Evolutionary conservation across 1,140 invertebrate species (phyloP), one percentile per base, ranked within the genome.

Genomic region (Meteorus sp.): DNA sequence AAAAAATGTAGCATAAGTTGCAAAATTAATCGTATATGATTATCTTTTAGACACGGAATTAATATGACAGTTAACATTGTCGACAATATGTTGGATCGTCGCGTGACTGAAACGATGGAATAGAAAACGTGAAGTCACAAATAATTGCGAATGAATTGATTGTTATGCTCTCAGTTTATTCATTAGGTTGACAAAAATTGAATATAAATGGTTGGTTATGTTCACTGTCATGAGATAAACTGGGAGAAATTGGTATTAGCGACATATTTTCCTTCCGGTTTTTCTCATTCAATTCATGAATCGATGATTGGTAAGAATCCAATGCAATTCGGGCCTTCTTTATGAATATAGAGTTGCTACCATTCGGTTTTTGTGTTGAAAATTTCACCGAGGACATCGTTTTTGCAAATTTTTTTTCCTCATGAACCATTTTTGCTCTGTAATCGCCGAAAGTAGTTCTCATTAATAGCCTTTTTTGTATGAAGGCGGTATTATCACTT

Each of bases 381-480:
- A 82, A 86, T 68, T 81, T 83, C 2, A 81, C 75, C 54, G 55
- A 50, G 5, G 64, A 59, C 0, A 59, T 69, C 74, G 76, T 69
- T 73, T 83, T 82, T 6, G 67, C 68, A 54, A 80, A 71, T 76
- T 88, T 88, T 59, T 87, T 88, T 61, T 89, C 86, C 65, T 90
- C 88, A 0, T 83, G 80, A n/a, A 80, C 78, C 88, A 91, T 91
- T 75, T 89, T 89, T 8, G 82, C 76, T 64, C 88, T 79, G 66
- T 91, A 91, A 73, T 91, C 87, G 2, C 88, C 89, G 69, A 90
- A 86, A 4, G 85, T 83, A 7, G 83, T 82, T 62, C 87, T 80
- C 89, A 91, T 91, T 50, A 88, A 68, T 70, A 89, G 88, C 33
- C 88, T 80, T 60, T 91, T 91, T 59, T 85, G 84, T 31, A 90